Evolutionary conservation across 2,797 vertebrate genomes (phyloP).

Genomic region (Brotula barbata): DNA sequence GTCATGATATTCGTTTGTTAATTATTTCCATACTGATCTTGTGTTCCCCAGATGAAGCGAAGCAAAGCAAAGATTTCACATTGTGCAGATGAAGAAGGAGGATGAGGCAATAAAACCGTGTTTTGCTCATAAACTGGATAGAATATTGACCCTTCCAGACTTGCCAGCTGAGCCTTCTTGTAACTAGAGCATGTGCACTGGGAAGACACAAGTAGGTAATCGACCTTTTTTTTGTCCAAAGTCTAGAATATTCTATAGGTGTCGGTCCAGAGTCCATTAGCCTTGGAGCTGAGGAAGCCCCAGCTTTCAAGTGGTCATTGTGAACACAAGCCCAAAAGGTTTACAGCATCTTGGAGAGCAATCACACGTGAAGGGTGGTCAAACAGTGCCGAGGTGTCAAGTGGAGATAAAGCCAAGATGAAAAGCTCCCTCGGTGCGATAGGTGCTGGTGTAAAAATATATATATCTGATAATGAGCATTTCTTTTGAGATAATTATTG

Average conservation of each 20-base stretch:
- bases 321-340: slow-evolving; percentile 54
- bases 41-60: neutral
- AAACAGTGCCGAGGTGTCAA: slow-evolving; percentile 59
- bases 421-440: slow-evolving; percentile 1
- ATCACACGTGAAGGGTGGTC: slow-evolving; percentile 60
- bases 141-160: slow-evolving; percentile 57
- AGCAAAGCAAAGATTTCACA: slow-evolving; percentile 3
- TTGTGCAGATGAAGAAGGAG: slow-evolving; percentile 23
- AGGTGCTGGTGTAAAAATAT: neutral
- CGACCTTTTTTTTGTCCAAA: slow-evolving; percentile 33
- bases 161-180: slow-evolving; percentile 46
- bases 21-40: slow-evolving; percentile 23
- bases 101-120: slow-evolving; percentile 27
- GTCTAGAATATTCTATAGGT: slow-evolving; percentile 59
- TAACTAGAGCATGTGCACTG: slow-evolving; percentile 27
- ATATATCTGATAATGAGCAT: neutral
- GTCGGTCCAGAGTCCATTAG: slow-evolving; percentile 61
- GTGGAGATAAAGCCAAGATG: slow-evolving; percentile 44
- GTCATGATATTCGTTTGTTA: slow-evolving; percentile 27
- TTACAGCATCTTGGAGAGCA: slow-evolving; percentile 67
- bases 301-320: slow-evolving; percentile 61
- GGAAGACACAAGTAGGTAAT: slow-evolving; percentile 24
- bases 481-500: slow-evolving; percentile 14
- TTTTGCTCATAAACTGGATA: slow-evolving; percentile 54
- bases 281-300: slow-evolving; percentile 43